Evolutionary conservation across 2,113 vertebrate genomes (phyloP).

Genomic region (Bagarius yarrelli): DNA sequence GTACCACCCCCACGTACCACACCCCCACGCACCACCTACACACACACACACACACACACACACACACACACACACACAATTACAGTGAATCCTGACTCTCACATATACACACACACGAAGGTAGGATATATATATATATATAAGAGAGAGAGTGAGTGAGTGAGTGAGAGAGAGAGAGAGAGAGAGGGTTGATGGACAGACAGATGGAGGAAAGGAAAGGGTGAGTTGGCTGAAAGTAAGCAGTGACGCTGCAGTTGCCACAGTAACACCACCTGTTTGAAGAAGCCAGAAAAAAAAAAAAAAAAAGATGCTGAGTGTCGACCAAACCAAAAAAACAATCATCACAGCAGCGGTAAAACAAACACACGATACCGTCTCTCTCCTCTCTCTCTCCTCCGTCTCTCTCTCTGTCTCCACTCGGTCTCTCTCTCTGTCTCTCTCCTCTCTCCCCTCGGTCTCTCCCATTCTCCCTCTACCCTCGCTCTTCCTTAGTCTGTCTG

Average conservation of each 20-base stretch:
- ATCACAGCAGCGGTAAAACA: not conserved
- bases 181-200: constrained; percentile 29
- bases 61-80: constrained; percentile 38
- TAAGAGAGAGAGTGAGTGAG: constrained; percentile 3
- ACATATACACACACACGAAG: constrained; percentile 38
- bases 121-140: constrained; percentile 39
- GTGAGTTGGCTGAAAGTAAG: constrained; percentile 45
- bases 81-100: constrained; percentile 24
- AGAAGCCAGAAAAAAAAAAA: constrained; percentile 62
- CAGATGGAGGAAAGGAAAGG: constrained; percentile 11
- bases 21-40: too few relatives aligned
- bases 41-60: constrained; percentile 32
- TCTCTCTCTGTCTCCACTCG: too few relatives aligned
- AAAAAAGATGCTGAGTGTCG: constrained; percentile 39
- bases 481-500: too few relatives aligned
- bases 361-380: not conserved
- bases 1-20: constrained; percentile 90
- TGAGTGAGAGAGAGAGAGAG: constrained; percentile 43
- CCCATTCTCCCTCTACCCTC: too few relatives aligned
- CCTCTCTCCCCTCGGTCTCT: too few relatives aligned
- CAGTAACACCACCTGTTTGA: constrained; percentile 78
- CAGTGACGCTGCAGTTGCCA: constrained; percentile 75
- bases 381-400: not conserved
- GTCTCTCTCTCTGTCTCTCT: too few relatives aligned
- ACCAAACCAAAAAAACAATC: not conserved